Conservation (phyloP, 2,797 vertebrate genomes). For the Meda fulgida region DNA sequence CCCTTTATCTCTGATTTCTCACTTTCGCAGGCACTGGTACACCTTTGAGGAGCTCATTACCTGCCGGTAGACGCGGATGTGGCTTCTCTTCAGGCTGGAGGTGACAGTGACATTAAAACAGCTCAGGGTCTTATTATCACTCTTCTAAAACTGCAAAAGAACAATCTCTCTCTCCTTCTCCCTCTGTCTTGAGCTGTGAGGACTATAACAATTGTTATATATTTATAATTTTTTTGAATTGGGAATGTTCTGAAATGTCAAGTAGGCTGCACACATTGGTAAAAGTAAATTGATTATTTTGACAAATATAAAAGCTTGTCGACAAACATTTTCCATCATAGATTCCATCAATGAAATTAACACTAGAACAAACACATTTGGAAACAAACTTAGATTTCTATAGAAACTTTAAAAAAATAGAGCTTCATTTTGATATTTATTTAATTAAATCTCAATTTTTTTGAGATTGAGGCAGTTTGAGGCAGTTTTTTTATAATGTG, state of each 20-base stretch:
- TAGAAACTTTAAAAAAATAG: neutral
- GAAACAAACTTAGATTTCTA: neutral
- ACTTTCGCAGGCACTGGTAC: conserved; percentile 51
- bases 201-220: neutral
- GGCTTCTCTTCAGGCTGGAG: conserved; percentile 40
- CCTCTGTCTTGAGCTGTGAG: neutral
- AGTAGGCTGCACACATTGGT: neutral
- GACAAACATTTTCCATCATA: too few species aligned
- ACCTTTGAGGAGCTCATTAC: conserved; percentile 70
- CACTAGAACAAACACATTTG: neutral
- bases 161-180: conserved; percentile 15
- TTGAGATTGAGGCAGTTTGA: too few species aligned
- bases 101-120: conserved; percentile 56
- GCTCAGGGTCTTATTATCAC: conserved; percentile 49
- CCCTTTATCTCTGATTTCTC: conserved; percentile 54
- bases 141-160: conserved; percentile 38
- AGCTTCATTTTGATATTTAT: neutral
- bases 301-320: neutral
- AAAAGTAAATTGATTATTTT: neutral
- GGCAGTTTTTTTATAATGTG: neutral
- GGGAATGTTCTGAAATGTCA: neutral
- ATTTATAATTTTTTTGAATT: neutral
- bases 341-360: too few species aligned
- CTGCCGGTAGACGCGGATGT: conserved; percentile 58
- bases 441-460: neutral